Conservation (phyloP, 2,797 vertebrate genomes). For the Lagodon rhomboides region DNA sequence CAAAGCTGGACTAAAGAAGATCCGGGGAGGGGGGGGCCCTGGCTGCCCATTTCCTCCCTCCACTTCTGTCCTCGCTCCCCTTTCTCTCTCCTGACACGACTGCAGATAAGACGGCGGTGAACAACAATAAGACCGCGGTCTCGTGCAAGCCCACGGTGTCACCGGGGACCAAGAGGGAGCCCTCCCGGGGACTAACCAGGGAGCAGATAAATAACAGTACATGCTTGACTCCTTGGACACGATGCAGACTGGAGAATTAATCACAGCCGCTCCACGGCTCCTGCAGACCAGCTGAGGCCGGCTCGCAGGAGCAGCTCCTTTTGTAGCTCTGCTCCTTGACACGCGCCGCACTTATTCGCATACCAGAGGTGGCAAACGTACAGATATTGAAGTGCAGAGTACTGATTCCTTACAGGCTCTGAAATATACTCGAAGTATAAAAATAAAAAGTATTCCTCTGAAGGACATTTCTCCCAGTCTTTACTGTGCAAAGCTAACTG, state of each 20-base stretch:
- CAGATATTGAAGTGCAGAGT: not conserved
- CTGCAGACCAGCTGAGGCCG: slow-evolving; percentile 65
- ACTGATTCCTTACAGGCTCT: no score
- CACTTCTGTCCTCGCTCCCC: slow-evolving; percentile 26
- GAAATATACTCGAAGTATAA: no score
- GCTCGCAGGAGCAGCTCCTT: slow-evolving; percentile 22
- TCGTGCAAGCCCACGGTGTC: slow-evolving; percentile 53
- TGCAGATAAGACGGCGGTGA: slow-evolving; percentile 69
- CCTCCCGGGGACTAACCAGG: slow-evolving; percentile 57
- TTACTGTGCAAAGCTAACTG: no score
- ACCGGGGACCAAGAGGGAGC: slow-evolving; percentile 64
- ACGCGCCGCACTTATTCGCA: slow-evolving; percentile 18
- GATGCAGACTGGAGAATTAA: slow-evolving; percentile 64
- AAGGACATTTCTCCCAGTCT: no score
- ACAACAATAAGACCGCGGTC: slow-evolving; percentile 66
- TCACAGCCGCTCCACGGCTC: slow-evolving; percentile 35
- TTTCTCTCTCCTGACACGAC: slow-evolving; percentile 64
- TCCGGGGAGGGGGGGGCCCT: slow-evolving; percentile 27
- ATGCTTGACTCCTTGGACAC: slow-evolving; percentile 66
- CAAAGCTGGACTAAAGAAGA: slow-evolving; percentile 53
- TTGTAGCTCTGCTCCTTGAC: slow-evolving; percentile 21
- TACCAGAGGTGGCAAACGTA: not conserved
- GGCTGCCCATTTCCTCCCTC: slow-evolving; percentile 11
- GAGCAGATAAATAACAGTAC: slow-evolving; percentile 72
- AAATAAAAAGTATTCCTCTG: no score